Conservation (phyloP, 1,140 invertebrate species). For the Drosophila simulans region DNA sequence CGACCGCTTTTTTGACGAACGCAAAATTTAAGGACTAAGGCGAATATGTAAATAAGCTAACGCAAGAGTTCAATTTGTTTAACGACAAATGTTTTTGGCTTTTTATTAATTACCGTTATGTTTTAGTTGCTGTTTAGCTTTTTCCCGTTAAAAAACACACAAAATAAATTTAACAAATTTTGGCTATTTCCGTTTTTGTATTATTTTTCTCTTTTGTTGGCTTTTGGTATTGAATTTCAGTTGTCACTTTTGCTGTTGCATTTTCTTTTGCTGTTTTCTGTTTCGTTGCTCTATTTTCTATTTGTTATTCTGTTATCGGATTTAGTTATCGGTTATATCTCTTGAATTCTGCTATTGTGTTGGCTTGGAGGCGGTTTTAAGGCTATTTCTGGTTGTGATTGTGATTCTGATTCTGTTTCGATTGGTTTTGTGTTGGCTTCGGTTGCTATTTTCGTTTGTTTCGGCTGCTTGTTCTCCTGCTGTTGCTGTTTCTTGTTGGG, state of each 20-base stretch:
- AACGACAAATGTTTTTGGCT: slow-evolving; percentile 52
- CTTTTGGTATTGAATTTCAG: slow-evolving; percentile 56
- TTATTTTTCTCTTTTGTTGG: slow-evolving; percentile 53
- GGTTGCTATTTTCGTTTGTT: slow-evolving; percentile 22
- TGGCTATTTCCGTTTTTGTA: slow-evolving; percentile 71
- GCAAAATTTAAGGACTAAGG: slow-evolving; percentile 64
- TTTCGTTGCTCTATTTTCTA: slow-evolving; percentile 53
- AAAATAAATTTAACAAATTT: slow-evolving; percentile 82
- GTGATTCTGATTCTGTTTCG: slow-evolving; percentile 34
- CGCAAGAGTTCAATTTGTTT: slow-evolving; percentile 62
- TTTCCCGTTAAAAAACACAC: slow-evolving; percentile 52
- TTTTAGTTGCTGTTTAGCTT: slow-evolving; percentile 22
- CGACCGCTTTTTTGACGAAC: slow-evolving; percentile 68
- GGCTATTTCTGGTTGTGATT: slow-evolving; percentile 51
- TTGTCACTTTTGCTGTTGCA: slow-evolving; percentile 58
- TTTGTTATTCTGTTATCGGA: slow-evolving; percentile 39
- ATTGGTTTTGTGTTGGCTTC: slow-evolving; percentile 19
- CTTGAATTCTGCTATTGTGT: slow-evolving; percentile 28
- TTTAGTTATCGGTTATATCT: slow-evolving; percentile 29
- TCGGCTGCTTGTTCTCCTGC: slow-evolving; percentile 22
- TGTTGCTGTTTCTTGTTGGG: slow-evolving; percentile 19
- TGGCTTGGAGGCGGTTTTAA: slow-evolving; percentile 15
- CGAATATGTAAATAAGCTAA: slow-evolving; percentile 70
- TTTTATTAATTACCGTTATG: slow-evolving; percentile 24
- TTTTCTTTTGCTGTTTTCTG: slow-evolving; percentile 45